Evolutionary conservation across 2,888 invertebrate species (phyloP).

Genomic region (Trisateles emortualis): DNA sequence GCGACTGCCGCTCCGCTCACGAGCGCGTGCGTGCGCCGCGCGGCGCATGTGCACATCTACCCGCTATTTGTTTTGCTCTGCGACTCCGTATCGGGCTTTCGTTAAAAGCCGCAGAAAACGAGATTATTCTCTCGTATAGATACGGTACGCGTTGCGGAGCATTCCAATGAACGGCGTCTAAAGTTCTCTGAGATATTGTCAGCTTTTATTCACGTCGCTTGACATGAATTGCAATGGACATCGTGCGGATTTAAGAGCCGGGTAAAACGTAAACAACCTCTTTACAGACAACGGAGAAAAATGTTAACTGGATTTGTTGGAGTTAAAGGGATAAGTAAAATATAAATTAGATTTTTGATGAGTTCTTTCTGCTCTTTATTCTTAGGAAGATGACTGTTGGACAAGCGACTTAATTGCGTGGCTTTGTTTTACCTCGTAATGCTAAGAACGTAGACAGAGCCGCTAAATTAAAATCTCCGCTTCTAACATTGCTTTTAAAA

Average conservation of each 20-base stretch:
- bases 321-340: constrained; percentile 13
- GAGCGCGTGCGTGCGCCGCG: constrained; percentile 68
- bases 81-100: constrained; percentile 60
- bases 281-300: constrained; percentile 27
- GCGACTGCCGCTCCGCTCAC: constrained; percentile 68
- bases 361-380: constrained; percentile 3
- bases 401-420: not conserved
- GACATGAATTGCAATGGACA: constrained; percentile 61
- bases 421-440: not conserved
- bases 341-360: constrained; percentile 4
- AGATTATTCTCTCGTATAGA: constrained; percentile 75
- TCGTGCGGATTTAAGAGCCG: constrained; percentile 43
- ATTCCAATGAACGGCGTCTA: constrained; percentile 68
- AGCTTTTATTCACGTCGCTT: constrained; percentile 63
- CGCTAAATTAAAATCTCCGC: not conserved
- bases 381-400: not conserved
- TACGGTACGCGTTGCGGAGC: constrained; percentile 67
- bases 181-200: constrained; percentile 63
- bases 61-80: constrained; percentile 78
- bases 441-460: not conserved
- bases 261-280: constrained; percentile 43
- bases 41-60: constrained; percentile 75
- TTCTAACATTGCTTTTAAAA: not conserved
- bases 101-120: constrained; percentile 73
- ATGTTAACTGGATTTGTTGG: constrained; percentile 13